Conservation (phyloP, 1,140 invertebrate genomes). For the Zaprionus gabonicus region DNA sequence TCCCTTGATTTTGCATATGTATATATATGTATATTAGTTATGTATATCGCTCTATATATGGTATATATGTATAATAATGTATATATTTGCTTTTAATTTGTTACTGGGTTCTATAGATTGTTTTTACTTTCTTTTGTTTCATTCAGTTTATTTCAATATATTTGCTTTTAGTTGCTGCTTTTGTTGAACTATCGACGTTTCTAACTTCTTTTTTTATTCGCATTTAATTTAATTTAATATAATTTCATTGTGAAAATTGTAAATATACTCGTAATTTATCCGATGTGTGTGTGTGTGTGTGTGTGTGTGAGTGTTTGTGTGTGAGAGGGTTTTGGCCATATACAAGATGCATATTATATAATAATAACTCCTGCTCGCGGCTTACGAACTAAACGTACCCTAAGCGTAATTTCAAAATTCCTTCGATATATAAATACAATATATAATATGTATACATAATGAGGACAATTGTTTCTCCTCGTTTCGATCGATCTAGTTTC, state of each 20-base stretch:
- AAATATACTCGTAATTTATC: constrained; percentile 58
- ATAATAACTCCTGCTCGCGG: constrained; percentile 68
- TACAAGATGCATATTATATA: constrained; percentile 72
- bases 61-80: not conserved
- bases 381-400: constrained; percentile 58
- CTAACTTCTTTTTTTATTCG: constrained; percentile 9
- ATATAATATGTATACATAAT: constrained; percentile 54
- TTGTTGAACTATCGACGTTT: constrained; percentile 37
- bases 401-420: constrained; percentile 72
- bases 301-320: constrained; percentile 6
- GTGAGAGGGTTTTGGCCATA: constrained; percentile 42
- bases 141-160: constrained; percentile 39
- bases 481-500: constrained; percentile 31
- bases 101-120: not conserved
- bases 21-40: not conserved
- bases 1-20: constrained; percentile 3
- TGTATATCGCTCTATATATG: constrained; percentile 1
- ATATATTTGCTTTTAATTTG: not conserved
- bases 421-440: constrained; percentile 46
- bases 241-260: constrained; percentile 63
- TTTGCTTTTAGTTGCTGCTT: constrained; percentile 18
- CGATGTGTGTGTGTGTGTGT: constrained; percentile 43
- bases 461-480: constrained; percentile 18
- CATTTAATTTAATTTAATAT: constrained; percentile 43
- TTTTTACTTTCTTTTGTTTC: not conserved